Evolutionary conservation across 2,888 invertebrate genomes (phyloP).

Genomic region (Tortricodes alternella): DNA sequence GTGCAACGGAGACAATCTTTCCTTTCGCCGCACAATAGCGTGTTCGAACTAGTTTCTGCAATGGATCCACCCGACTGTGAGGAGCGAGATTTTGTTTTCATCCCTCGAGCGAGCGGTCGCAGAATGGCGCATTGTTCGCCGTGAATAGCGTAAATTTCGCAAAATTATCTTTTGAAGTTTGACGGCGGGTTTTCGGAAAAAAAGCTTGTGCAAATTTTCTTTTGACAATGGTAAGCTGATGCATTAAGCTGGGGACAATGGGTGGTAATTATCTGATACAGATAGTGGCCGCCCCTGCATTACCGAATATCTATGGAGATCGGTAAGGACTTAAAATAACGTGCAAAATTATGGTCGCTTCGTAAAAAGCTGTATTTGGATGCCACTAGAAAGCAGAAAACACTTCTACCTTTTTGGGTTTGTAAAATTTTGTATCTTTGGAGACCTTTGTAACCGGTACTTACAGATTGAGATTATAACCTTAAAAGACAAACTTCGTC

Average conservation of each 20-base stretch:
- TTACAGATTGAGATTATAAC: too few species aligned
- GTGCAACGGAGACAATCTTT: slow-evolving; percentile 65
- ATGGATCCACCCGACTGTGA: slow-evolving; percentile 54
- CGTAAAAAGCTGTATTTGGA: too few species aligned
- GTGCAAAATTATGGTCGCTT: slow-evolving; percentile 9
- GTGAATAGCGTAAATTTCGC: slow-evolving; percentile 19
- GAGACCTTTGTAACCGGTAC: too few species aligned
- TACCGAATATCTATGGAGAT: slow-evolving; percentile 26
- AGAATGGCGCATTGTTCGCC: slow-evolving; percentile 16
- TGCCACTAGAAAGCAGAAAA: background rate
- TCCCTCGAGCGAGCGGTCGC: slow-evolving; percentile 26
- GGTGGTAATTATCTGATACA: slow-evolving; percentile 25
- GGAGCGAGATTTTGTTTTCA: slow-evolving; percentile 55
- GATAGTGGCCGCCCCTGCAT: slow-evolving; percentile 30
- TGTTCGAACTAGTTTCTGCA: slow-evolving; percentile 50
- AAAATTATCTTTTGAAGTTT: slow-evolving; percentile 30
- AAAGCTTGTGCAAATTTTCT: slow-evolving; percentile 28
- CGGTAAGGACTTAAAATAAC: slow-evolving; percentile 11
- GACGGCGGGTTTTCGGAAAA: slow-evolving; percentile 22
- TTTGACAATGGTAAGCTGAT: slow-evolving; percentile 25
- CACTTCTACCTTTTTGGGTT: too few species aligned
- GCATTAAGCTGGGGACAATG: slow-evolving; percentile 24
- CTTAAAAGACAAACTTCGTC: too few species aligned
- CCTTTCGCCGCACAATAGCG: slow-evolving; percentile 45
- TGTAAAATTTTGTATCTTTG: too few species aligned